A percentile compares a stretch with the other conserved stretches of the same genome.
Evolutionary conservation across 2,888 invertebrate genomes (phyloP).

Genomic region (Hoplodrina ambigua): DNA sequence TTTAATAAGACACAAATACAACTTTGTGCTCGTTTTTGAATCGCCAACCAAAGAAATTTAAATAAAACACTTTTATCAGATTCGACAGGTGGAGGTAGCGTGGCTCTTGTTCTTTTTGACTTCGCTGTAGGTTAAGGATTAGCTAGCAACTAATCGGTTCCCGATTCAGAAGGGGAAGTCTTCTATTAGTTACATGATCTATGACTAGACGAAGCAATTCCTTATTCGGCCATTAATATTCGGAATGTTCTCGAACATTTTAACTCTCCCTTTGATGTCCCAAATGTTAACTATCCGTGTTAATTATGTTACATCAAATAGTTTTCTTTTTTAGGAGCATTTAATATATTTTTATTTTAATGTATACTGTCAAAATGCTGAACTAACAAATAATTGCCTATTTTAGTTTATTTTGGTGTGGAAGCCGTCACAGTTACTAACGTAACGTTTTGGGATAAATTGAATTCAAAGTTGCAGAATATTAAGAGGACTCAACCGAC

Average conservation of each 20-base stretch:
- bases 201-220: constrained; percentile 63
- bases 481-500: background rate
- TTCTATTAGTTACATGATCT: constrained; percentile 73
- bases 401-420: constrained; percentile 6
- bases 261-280: constrained; percentile 57
- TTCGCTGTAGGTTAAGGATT: constrained; percentile 90
- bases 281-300: constrained; percentile 36
- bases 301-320: constrained; percentile 55
- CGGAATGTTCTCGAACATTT: constrained; percentile 48
- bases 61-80: constrained; percentile 90
- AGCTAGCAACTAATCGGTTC: constrained; percentile 86
- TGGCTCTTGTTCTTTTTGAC: constrained; percentile 82
- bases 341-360: constrained; percentile 29
- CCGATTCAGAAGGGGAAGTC: constrained; percentile 82
- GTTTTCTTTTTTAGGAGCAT: constrained; percentile 47
- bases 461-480: background rate
- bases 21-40: constrained; percentile 87
- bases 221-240: constrained; percentile 49
- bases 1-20: constrained; percentile 90
- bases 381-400: constrained; percentile 10
- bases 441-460: background rate
- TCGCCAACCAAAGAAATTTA: constrained; percentile 88
- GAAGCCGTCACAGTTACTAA: background rate
- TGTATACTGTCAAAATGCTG: constrained; percentile 30
- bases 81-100: constrained; percentile 88